Base-by-base conservation (phyloP, 2,113 vertebrate genomes). In the Dasyornis broadbenti region DNA sequence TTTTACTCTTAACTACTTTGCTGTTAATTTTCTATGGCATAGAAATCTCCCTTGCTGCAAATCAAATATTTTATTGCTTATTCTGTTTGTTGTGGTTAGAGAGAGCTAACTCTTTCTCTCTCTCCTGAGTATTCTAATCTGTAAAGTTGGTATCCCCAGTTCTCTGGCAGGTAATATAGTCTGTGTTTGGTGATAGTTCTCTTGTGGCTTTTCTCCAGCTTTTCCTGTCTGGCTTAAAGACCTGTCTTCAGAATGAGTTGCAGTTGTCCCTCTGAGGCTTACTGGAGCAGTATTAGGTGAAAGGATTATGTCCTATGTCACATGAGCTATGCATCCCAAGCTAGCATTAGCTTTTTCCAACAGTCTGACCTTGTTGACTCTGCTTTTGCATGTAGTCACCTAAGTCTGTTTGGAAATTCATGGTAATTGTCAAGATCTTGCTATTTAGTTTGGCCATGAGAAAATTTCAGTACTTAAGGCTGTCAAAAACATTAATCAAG, bases 251-350 rank as follows among this genome's bases (percentile, higher is more conserved):
- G 42, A 63, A 50, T 50, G 66, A 82, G 42, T 69, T 90, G 75
- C 61, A n/a, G 7, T 70, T 90, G 73, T 76, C 59, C 59, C 64
- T 71, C 23, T 89, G 64, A 68, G 71, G 52, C 66, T 77, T 57
- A 33, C 30, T 1, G 9, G 66, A 71, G 79, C 68, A 63, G 45
- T 47, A 40, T 86, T 86, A 86, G 71, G 82, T 65, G 88, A 42
- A 80, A 78, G 82, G 90, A 90, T 94, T 92, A 86, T 71, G 85
- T 92, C 85, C 78, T 91, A 84, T 92, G 89, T 89, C 91, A 77
- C 71, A 63, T 91, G 66, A 91, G 84, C 78, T 82, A 21, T 54
- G 50, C 61, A 49, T 88, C 50, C 59, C 71, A 70, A 72, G 90
- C 69, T 19, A 61, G 89, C 75, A 72, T 92, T 80, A 77, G 64